phyloP scores from a whole-genome alignment of 2,888 invertebrate species.

The Acleris cristana region DNA sequence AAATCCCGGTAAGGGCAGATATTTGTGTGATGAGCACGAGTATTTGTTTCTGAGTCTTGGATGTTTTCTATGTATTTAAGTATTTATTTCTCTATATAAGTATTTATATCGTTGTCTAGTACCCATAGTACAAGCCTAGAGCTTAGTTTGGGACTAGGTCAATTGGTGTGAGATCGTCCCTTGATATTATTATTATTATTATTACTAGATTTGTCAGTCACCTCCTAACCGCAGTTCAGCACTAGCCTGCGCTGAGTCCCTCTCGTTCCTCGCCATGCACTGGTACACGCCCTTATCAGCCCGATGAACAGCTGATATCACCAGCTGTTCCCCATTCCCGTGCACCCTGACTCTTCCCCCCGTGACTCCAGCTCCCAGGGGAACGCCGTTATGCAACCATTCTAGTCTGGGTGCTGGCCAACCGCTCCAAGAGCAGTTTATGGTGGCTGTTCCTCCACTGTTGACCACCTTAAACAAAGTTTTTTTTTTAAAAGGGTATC shows the following conservation, averaged over 20 bases:
- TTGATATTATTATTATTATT: no score
- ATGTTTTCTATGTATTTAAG: no score
- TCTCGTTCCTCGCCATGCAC: constrained; percentile 91
- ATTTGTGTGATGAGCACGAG: no score
- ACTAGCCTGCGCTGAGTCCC: constrained; percentile 91
- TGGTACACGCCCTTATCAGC: constrained; percentile 95
- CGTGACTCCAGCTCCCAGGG: constrained; percentile 78
- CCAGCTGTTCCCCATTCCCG: constrained; percentile 67
- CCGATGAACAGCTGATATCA: constrained; percentile 84
- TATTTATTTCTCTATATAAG: no score
- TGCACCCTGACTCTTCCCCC: constrained; percentile 68
- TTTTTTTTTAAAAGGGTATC: background rate
- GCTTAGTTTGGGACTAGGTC: no score
- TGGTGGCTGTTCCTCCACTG: constrained; percentile 91
- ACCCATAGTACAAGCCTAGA: no score
- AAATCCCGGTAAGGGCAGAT: no score
- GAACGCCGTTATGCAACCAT: constrained; percentile 90
- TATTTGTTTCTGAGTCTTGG: no score
- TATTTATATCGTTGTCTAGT: no score
- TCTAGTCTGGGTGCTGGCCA: constrained; percentile 88
- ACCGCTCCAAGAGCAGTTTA: constrained; percentile 94
- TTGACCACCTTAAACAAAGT: constrained; percentile 86
- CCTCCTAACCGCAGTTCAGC: constrained; percentile 91
- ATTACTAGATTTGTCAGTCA: constrained; percentile 63
- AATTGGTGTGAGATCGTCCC: no score